Base-by-base conservation (phyloP, 2,888 invertebrate species). In the Thymelicus sylvestris region DNA sequence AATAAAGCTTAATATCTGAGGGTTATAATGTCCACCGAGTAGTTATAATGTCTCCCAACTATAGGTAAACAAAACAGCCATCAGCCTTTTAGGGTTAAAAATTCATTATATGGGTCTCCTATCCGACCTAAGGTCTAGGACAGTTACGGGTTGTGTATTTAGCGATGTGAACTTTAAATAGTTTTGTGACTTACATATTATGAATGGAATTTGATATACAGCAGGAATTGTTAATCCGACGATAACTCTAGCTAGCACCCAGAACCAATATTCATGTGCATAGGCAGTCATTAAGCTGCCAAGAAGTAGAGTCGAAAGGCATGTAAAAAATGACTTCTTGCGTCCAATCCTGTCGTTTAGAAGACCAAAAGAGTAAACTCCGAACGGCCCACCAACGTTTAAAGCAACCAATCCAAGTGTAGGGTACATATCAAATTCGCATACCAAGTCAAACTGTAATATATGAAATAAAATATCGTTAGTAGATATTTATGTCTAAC, bases 221-320 rank as follows among this genome's bases (percentile, higher is more conserved):
- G 98, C 98, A 5, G 98, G 98, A 80, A 98, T 97, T 0, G 98
- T 98, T 7, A 98, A 90, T 4, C 98, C 98, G n/a, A 98, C 98
- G 63, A 98, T 94, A 19, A 96, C 93, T 74, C 98, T 94, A 79
- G 97, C 97, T 3, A 95, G 91, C 0, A 97, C 96, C 97, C 98
- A 98, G 75, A 95, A 95, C 96, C 97, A 97, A 85, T 97, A 98
- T 81, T 96, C 95, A 60, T 95, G 95, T 41, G 98, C 96, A 67
- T 96, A 94, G 4, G 97, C 97, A 6, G 98, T 97, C 78, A 97
- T 91, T 77, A 97, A 91, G 76, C 98, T 97, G 19, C 98, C 98
- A 52, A 95, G 81, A 55, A 98, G 95, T 75, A 98, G 93, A n/a
- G 97, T 97, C 6, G 96, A 96, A 76, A 98, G 92, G 81, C 98